Evolutionary conservation across 2,888 invertebrate species (phyloP).

Genomic region (Lasioglossum marginatum): DNA sequence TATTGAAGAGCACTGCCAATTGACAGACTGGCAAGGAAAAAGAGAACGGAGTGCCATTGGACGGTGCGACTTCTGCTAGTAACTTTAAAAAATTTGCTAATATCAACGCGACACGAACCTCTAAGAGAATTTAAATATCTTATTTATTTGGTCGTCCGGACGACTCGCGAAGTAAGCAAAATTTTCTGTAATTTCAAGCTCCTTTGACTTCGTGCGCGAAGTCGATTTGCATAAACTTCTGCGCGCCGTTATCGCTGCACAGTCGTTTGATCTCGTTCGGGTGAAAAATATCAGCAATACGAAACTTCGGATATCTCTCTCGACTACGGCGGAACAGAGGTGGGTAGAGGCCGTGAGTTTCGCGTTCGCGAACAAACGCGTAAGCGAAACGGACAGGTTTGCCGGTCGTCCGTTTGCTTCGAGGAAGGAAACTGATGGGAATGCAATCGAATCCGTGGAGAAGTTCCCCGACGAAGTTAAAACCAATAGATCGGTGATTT

Average conservation of each 20-base stretch:
- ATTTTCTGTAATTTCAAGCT: neutral
- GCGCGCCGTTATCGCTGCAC: neutral
- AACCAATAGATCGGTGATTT: neutral
- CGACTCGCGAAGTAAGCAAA: neutral
- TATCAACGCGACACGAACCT: neutral
- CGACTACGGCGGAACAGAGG: neutral
- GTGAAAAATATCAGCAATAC: neutral
- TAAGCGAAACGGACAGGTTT: neutral
- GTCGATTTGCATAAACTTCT: neutral
- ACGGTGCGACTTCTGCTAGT: neutral
- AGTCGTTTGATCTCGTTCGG: neutral
- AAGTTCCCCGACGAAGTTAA: constrained; percentile 9
- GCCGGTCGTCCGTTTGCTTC: neutral
- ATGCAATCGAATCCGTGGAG: neutral
- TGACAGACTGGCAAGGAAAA: neutral
- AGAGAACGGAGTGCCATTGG: neutral
- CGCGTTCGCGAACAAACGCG: neutral
- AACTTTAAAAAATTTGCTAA: neutral
- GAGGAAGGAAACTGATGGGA: neutral
- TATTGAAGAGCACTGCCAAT: neutral
- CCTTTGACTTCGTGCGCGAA: neutral
- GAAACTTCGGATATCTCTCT: neutral
- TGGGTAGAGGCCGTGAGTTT: neutral
- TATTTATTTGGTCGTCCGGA: neutral
- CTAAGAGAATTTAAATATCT: neutral